These are phyloP conservation scores for Todus mexicanus DNA, from an alignment of 2,797 vertebrate species.

Conservation along the genomic window DNA sequence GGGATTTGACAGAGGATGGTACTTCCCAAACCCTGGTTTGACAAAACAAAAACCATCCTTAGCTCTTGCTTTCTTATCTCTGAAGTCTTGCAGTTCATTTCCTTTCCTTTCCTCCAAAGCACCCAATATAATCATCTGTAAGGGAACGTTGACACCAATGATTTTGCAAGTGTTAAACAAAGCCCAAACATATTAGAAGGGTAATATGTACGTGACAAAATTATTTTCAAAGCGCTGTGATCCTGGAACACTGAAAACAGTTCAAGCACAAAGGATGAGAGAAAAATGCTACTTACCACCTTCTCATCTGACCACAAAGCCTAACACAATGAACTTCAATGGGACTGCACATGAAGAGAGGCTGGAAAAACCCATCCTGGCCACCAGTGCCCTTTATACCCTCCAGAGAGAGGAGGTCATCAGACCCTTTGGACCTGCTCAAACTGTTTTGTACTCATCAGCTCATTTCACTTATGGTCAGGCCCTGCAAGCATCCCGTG, in stretches of 20 bases:
- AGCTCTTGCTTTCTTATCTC: not conserved
- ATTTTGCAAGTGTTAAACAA: not conserved
- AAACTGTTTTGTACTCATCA: not conserved
- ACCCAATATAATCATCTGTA: not conserved
- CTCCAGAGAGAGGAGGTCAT: not conserved
- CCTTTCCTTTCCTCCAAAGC: not conserved
- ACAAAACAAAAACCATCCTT: not conserved
- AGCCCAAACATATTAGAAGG: not conserved
- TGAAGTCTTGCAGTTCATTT: not conserved
- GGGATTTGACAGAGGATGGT: not conserved
- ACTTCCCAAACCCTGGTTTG: not conserved
- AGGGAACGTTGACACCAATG: fast-evolving
- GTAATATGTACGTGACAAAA: not conserved
- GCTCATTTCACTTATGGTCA: not conserved
- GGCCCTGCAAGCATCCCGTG: fast-evolving
- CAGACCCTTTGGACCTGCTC: not conserved
- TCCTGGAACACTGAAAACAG: not conserved
- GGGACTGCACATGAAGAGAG: fast-evolving
- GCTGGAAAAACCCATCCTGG: not conserved
- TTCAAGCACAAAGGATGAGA: not conserved
- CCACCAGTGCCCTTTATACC: not conserved
- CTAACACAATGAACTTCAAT: not conserved
- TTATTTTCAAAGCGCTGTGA: not conserved
- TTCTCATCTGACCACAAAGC: not conserved
- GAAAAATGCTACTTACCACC: not conserved